phyloP scores from a whole-genome alignment of 1,140 invertebrate genomes.

The Druon quercuslanigerum region DNA sequence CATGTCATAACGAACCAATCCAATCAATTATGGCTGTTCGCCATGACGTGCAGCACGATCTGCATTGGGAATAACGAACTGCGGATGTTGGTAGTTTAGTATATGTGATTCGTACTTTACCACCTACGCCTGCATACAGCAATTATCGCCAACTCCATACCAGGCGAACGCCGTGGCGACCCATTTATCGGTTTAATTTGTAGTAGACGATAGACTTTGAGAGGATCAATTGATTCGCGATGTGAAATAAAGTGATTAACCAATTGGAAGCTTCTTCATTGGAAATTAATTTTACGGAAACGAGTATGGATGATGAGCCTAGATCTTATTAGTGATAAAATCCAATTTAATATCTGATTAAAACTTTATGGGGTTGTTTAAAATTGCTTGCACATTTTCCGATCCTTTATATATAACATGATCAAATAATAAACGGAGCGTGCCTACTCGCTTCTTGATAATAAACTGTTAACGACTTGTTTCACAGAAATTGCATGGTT shows the following conservation, averaged over 20 bases:
- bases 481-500: not conserved
- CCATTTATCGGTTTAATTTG: conserved; percentile 51
- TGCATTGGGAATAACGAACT: conserved; percentile 56
- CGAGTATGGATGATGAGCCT: too few species aligned
- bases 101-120: not conserved
- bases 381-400: conserved; percentile 38
- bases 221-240: not conserved
- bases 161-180: conserved; percentile 7
- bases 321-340: too few species aligned
- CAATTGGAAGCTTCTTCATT: conserved; percentile 14
- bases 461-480: conserved; percentile 21
- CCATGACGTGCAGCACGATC: conserved; percentile 55
- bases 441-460: conserved; percentile 42
- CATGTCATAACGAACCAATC: conserved; percentile 46
- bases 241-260: conserved; percentile 8
- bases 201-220: conserved; percentile 39
- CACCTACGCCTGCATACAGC: conserved; percentile 50
- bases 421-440: conserved; percentile 37
- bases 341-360: too few species aligned
- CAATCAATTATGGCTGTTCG: conserved; percentile 44
- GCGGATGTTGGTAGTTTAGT: conserved; percentile 34
- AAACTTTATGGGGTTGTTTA: not conserved
- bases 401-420: conserved; percentile 52
- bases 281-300: not conserved
- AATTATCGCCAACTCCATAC: conserved; percentile 50